phyloP scores from a whole-genome alignment of 1,140 invertebrate genomes.

The Amyelois transitella region DNA sequence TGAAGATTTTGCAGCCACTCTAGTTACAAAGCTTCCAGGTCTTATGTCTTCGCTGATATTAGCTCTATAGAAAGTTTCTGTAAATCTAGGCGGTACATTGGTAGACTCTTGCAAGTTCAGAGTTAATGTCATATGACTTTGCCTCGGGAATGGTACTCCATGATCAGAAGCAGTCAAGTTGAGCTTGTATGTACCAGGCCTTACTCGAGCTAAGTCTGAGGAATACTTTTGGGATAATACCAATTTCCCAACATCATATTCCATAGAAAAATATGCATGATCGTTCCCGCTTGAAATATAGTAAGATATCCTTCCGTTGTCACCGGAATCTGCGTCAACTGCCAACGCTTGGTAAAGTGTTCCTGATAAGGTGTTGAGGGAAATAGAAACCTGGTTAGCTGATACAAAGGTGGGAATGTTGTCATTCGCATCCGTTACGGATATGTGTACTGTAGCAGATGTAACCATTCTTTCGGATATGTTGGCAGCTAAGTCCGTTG shows the following conservation, averaged over 20 bases:
- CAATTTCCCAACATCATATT: conserved; percentile 84
- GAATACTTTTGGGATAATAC: conserved; percentile 82
- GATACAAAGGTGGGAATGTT: conserved; percentile 89
- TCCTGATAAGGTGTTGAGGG: conserved; percentile 52
- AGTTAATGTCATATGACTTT: conserved; percentile 77
- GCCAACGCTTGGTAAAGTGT: conserved; percentile 87
- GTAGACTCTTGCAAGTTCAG: conserved; percentile 83
- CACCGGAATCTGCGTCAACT: conserved; percentile 87
- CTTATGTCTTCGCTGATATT: conserved; percentile 87
- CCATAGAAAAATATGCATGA: conserved; percentile 85
- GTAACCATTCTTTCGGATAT: conserved; percentile 80
- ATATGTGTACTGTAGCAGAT: conserved; percentile 87
- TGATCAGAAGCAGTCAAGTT: conserved; percentile 90
- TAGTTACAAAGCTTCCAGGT: conserved; percentile 84
- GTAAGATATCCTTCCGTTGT: conserved; percentile 92
- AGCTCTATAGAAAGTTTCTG: conserved; percentile 82
- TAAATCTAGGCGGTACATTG: conserved; percentile 88
- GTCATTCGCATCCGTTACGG: conserved; percentile 90
- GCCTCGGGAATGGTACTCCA: conserved; percentile 80
- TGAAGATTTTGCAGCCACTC: conserved; percentile 83
- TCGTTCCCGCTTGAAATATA: conserved; percentile 89
- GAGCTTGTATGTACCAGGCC: conserved; percentile 77
- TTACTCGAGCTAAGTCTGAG: conserved; percentile 47
- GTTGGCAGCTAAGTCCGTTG: conserved; percentile 86
- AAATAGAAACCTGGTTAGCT: conserved; percentile 45